Conservation (phyloP, 2,888 invertebrate species). For the Lithophane semibrunnea region DNA sequence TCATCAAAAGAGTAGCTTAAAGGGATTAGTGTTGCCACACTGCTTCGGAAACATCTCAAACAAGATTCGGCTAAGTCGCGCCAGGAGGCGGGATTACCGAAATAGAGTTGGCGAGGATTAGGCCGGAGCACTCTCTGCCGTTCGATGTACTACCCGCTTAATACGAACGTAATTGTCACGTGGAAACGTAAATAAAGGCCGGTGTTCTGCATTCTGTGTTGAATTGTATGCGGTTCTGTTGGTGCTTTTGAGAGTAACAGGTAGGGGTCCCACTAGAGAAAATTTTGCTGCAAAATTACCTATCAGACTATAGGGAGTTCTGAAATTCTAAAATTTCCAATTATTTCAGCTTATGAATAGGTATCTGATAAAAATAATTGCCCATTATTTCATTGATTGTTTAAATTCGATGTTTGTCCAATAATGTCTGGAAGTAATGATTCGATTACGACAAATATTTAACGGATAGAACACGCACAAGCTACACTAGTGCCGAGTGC, state of each 20-base stretch:
- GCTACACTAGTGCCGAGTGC: neutral
- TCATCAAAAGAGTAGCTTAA: conserved; percentile 78
- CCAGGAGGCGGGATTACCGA: conserved; percentile 78
- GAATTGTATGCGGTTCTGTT: neutral
- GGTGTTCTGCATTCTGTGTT: conserved; percentile 1
- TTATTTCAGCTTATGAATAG: neutral
- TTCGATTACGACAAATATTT: neutral
- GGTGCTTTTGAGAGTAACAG: conserved; percentile 16
- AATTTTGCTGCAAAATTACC: neutral
- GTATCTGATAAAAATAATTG: neutral
- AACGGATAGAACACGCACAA: neutral
- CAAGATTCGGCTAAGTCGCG: conserved; percentile 77
- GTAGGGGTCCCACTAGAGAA: neutral
- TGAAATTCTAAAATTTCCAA: neutral
- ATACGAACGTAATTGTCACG: conserved; percentile 42
- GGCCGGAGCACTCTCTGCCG: conserved; percentile 64
- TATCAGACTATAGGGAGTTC: neutral
- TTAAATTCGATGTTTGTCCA: too few relatives aligned
- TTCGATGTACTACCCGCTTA: conserved; percentile 51
- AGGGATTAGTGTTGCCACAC: conserved; percentile 73
- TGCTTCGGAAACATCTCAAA: conserved; percentile 76
- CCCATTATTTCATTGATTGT: neutral
- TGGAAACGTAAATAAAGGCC: conserved; percentile 20
- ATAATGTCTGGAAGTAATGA: neutral
- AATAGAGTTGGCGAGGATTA: conserved; percentile 81